Base-by-base conservation (phyloP, 2,797 vertebrate species). In the Hippoglossus hippoglossus region DNA sequence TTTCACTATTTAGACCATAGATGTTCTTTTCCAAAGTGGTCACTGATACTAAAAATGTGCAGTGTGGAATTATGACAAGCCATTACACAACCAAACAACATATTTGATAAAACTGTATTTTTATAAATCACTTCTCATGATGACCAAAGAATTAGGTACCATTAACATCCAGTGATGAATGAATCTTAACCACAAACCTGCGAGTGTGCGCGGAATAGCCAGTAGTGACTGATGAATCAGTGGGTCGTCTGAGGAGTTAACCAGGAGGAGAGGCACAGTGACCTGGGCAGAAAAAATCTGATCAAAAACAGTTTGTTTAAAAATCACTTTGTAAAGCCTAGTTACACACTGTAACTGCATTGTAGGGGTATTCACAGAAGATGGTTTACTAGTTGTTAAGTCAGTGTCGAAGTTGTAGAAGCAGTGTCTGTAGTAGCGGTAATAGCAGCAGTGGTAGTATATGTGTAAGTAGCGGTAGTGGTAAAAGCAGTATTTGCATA, bases 171-270 rank as follows among this genome's bases (percentile, higher is more conserved):
- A 55, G 11, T 19, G 1, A 49, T 22, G 18, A 57, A 21, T 36
- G 5, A 34, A 19, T 28, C 2, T 9, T 31, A 18, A 19, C 12
- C 26, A 86, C 79, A 68, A 89, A 99, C 98, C 97, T 92, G 97
- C 95, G 28, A 98, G 96, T 46, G 95, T 90, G 78, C 94, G 96
- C 60, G 98, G 98, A 79, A 99, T 96, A 41, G 94, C 94, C 36
- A 99, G 92, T n/a, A 99, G 94, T 31, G 97, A 97, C 57, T 95
- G 95, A 55, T 99, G 98, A 28, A 99, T 92, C 49, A 99, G 91
- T 0, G 98, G 98, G 83, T 99, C 98, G 57, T 99, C 98, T 67
- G 92, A 94, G 55, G 98, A 95, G 87, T 99, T 99, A 26, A 99
- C 94, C 93, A 99, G 86, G 70, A 99, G 93, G 56, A 99, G 95